Percentiles rank a stretch among this genome's conserved stretches.
Conservation (phyloP, 2,888 invertebrate species). For the Caenorhabditis macrosperma region DNA sequence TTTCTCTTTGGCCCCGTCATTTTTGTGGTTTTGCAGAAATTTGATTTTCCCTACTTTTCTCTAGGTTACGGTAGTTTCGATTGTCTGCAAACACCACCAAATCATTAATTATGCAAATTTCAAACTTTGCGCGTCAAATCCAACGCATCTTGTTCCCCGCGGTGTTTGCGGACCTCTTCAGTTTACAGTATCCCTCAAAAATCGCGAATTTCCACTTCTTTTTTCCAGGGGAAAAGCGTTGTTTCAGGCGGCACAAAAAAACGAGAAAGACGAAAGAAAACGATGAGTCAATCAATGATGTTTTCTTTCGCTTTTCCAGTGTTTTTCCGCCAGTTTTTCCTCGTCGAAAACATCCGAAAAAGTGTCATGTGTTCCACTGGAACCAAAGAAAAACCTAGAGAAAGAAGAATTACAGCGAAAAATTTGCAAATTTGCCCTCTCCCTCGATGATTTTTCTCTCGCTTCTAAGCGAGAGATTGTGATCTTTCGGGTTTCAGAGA, state of each 20-base stretch:
- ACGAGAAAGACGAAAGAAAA: constrained; percentile 13
- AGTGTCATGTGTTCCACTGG: background rate
- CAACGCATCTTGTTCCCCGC: background rate
- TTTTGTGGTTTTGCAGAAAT: too few species aligned
- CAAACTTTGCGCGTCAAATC: too few species aligned
- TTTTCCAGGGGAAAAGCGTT: constrained; percentile 1
- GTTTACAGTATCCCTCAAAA: background rate
- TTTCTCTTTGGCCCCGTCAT: too few species aligned
- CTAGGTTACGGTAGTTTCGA: too few species aligned
- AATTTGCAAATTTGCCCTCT: too few species aligned
- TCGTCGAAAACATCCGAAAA: background rate
- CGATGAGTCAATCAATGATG: constrained; percentile 48
- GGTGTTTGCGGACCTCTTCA: background rate
- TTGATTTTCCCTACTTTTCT: too few species aligned
- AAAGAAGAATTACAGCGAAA: background rate
- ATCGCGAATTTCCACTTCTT: constrained; percentile 2
- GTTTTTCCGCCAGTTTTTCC: background rate
- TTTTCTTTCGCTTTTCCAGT: background rate
- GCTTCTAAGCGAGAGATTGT: too few species aligned
- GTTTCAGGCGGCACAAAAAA: constrained; percentile 12
- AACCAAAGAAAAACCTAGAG: background rate
- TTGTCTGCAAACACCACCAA: too few species aligned
- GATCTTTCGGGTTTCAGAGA: too few species aligned
- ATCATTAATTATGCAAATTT: too few species aligned
- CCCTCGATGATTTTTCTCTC: too few species aligned